Base-by-base conservation (phyloP, 2,888 invertebrate genomes). In the Pyrrhia umbra region DNA sequence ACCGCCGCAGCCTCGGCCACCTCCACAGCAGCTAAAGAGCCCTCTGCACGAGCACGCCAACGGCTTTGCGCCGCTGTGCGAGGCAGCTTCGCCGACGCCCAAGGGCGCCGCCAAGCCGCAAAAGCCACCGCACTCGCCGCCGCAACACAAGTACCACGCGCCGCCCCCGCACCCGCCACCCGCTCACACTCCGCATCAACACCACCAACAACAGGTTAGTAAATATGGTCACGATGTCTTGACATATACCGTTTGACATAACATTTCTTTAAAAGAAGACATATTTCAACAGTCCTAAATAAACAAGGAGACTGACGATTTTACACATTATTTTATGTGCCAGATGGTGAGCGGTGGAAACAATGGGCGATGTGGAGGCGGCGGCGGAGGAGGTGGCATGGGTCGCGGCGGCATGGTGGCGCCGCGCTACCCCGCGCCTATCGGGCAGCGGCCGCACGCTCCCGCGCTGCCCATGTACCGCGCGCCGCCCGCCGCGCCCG, bases 11-110 rank as follows among this genome's bases (percentile, higher is more conserved):
- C 91, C 88, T 39, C 86, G 85, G 54, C 90, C 90, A 51, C 94
- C 92, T 72, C 93, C 89, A 58, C 95, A 95, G 83, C 96, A 95
- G 84, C 90, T 96, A 55, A 96, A 96, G 89, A 96, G 96, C 68
- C 96, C 96, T 21, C 88, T 95, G 56, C 95, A 95, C 88, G 95
- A 94, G 82, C 94, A 95, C 79, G 92, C 92, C 40, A 94, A 94
- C 80, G 94, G 94, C 13, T 94, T 94, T 83, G 92, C 96, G 66
- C 95, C 97, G 66, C 95, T 97, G 81, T 92, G 96, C 95, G 88
- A 97, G 89, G 79, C 96, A 88, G 79, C 96, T 90, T 95, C 90
- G 80, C 95, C 95, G 82, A 95, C 93, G 76, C 95, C 91, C 81
- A 95, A 92, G 84, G 92, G 89, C 80, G 88, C 83, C 37, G 27